Evolutionary conservation across 1,140 invertebrate species (phyloP).

Genomic region (Plodia interpunctella): DNA sequence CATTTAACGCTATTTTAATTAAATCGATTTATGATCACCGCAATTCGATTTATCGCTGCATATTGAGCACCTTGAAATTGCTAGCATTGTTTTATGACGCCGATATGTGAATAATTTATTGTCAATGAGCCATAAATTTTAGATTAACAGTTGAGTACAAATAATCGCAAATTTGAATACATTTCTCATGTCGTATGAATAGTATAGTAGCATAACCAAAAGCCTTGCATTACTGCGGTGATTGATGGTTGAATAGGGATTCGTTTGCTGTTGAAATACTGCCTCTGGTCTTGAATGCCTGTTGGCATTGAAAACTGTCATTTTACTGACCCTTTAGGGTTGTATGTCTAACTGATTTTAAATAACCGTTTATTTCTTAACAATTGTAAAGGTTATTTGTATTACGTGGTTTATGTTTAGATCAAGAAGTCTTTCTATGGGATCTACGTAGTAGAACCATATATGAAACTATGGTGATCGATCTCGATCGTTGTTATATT

Average conservation of each 20-base stretch:
- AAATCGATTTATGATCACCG: constrained; percentile 26
- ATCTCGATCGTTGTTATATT: too few species aligned
- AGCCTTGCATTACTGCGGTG: not conserved
- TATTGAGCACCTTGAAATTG: constrained; percentile 7
- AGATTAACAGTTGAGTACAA: not conserved
- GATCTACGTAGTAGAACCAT: too few species aligned
- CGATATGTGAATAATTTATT: constrained; percentile 1
- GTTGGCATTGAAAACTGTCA: not conserved
- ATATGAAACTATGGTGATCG: too few species aligned
- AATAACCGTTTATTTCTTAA: too few species aligned
- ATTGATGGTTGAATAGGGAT: constrained; percentile 5
- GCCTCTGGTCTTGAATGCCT: not conserved
- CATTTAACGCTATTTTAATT: constrained; percentile 36
- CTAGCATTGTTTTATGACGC: constrained; percentile 9
- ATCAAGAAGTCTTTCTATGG: too few species aligned
- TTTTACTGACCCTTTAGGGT: not conserved
- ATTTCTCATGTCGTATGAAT: not conserved
- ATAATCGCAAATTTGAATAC: not conserved
- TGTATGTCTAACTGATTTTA: not conserved
- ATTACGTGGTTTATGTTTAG: too few species aligned
- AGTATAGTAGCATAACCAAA: not conserved
- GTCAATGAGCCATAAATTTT: not conserved
- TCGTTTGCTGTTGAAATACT: not conserved
- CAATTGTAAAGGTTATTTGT: too few species aligned
- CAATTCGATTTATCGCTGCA: constrained; percentile 8